phyloP scores from a whole-genome alignment of 2,113 vertebrate species.

The Toxotes chatareus region DNA sequence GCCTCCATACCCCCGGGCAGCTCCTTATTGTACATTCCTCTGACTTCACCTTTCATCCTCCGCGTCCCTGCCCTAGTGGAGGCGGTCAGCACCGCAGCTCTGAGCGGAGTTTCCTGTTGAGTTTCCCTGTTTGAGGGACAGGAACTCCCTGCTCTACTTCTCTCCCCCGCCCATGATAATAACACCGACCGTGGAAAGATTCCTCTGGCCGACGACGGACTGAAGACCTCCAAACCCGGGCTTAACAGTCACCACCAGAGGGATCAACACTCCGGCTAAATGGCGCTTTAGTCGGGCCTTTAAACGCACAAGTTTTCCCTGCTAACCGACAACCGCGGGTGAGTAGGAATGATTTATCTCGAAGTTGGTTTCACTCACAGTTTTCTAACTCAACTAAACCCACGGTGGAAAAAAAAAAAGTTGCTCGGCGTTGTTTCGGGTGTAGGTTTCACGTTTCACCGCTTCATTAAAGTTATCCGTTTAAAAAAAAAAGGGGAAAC shows the following conservation, averaged over 20 bases:
- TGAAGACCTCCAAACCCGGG: neutral
- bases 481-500: neutral
- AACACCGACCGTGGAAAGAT: constrained; percentile 62
- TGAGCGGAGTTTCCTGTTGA: constrained; percentile 78
- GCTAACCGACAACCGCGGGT: constrained; percentile 62
- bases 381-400: constrained; percentile 13
- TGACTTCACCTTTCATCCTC: constrained; percentile 19
- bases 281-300: constrained; percentile 44
- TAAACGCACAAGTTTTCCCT: constrained; percentile 42
- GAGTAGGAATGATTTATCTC: constrained; percentile 57
- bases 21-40: constrained; percentile 51
- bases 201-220: constrained; percentile 28
- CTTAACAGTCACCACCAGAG: neutral
- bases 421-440: constrained; percentile 1
- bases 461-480: too few species aligned
- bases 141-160: constrained; percentile 80
- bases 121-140: constrained; percentile 83
- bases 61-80: constrained; percentile 66
- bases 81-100: constrained; percentile 44
- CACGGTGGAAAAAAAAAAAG: constrained; percentile 17
- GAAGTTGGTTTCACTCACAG: constrained; percentile 40
- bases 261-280: constrained; percentile 19
- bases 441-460: constrained; percentile 19
- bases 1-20: constrained; percentile 6
- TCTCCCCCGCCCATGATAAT: constrained; percentile 74